Conservation (phyloP, 2,797 vertebrate species). For the Trematomus bernacchii region DNA sequence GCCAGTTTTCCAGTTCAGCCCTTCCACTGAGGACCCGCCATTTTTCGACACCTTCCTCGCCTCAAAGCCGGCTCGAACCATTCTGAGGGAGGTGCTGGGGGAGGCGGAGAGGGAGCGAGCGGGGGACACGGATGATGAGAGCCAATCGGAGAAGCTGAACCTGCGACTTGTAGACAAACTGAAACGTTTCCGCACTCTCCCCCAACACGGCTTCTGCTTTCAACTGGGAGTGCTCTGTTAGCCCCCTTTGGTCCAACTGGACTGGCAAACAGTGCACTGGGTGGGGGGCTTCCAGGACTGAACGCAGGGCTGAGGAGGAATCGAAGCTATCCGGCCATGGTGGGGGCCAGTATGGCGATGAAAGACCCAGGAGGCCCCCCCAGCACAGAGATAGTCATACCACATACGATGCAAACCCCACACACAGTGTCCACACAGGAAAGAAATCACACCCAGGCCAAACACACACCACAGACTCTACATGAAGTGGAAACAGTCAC, state of each 20-base stretch:
- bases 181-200: slow-evolving; percentile 90
- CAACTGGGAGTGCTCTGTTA: slow-evolving; percentile 73
- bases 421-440: slow-evolving; percentile 30
- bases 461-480: slow-evolving; percentile 54
- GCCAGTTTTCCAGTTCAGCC: slow-evolving; percentile 90
- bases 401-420: slow-evolving; percentile 55
- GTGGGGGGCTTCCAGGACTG: slow-evolving; percentile 86
- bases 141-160: slow-evolving; percentile 92
- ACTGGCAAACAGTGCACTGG: slow-evolving; percentile 80
- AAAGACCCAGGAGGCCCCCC: slow-evolving; percentile 89
- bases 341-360: slow-evolving; percentile 98
- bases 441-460: slow-evolving; percentile 24
- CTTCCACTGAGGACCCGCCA: slow-evolving; percentile 82
- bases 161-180: slow-evolving; percentile 97
- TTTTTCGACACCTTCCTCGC: slow-evolving; percentile 95
- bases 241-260: slow-evolving; percentile 84
- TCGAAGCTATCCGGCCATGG: slow-evolving; percentile 95
- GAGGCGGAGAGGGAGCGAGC: slow-evolving; percentile 85
- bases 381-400: slow-evolving; percentile 89
- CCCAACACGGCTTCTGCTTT: slow-evolving; percentile 77
- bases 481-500: slow-evolving; percentile 61
- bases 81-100: slow-evolving; percentile 92
- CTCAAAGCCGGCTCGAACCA: slow-evolving; percentile 96
- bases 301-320: slow-evolving; percentile 93
- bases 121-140: slow-evolving; percentile 81